Base-by-base conservation (phyloP, 2,797 vertebrate species). In the Scyliorhinus canicula region DNA sequence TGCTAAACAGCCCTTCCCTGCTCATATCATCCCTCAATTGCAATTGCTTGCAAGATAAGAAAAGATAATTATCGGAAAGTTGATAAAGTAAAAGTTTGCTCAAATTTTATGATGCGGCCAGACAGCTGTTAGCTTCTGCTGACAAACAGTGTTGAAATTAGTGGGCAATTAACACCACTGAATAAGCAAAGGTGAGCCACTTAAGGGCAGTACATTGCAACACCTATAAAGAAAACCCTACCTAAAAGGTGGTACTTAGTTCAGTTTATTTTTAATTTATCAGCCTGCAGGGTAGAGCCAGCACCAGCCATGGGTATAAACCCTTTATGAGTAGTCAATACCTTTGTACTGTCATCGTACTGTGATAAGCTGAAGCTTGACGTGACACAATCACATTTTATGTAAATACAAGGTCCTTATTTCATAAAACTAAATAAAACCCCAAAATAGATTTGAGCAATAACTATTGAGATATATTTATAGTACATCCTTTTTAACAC, bases 1-100 rank as follows among this genome's bases (percentile, higher is more conserved):
- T 65, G 96, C 95, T 95, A 94, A 94, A 94, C 93, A 94, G 93
- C 93, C 93, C 93, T 94, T 94, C 93, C 93, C 67, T 52, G 65
- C 93, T 94, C 93, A 50, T 94, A 94, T 94, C 93, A 55, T 94
- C 93, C 67, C 93, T 55, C 69, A 55, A 94, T 74, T 94, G 28
- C 67, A 94, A 94, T 69, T 94, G 93, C 67, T 94, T 55, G 67
- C 93, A 55, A 69, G 93, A 94, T 94, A 94, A 74, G 65, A 44
- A 69, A 74, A 55, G 67, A 94, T 94, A 94, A 94, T 94, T 94
- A 93, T 93, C 93, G 16, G 65, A 69, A 44, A 69, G 93, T 74
- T 94, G 93, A 94, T 94, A 94, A 94, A 94, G 93, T 94, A 94
- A 94, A 94, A 94, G 93, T 94, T 94, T 94, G 93, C 93, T 94